Evolutionary conservation across 2,888 invertebrate species (phyloP), one percentile per base, ranked within the genome.

Genomic region (Dione vanillae): DNA sequence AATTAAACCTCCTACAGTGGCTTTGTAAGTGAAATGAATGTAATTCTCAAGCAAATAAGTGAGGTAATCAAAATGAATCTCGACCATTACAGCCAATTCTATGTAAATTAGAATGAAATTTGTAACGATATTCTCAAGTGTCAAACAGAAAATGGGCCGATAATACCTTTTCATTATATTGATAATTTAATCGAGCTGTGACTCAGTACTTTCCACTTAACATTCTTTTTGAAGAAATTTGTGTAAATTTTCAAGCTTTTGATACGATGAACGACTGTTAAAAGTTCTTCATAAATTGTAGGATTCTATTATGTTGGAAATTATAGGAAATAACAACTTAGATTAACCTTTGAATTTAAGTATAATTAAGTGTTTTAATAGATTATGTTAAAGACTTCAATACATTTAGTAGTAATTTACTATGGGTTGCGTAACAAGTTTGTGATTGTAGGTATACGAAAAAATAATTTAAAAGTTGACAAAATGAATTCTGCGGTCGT

Each of bases 111-210:
- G 16, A 64, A 71, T 58, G 67, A 64, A 64, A 54, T 20, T 3
- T 47, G 67, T 58, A 71, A 68, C 64, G 64, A 67, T 67, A 62
- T 67, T 35, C 49, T 62, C 47, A 67, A 67, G 67, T 65, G 51
- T 67, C 71, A 71, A 71, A 65, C 37, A 52, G 41, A 65, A 64
- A 65, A 43, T 49, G 58, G 27, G 14, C 2, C 37, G 61, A 61
- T 66, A 58, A 66, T 58, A 43, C 37, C 20, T 43, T 52, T 64
- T 54, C 47, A 64, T 58, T 67, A 64, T n/a, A n/a, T 47, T 58
- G 43, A 64, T 16, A 56, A 20, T 71, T 74, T 68, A 68, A 75
- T 71, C 67, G 73, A 70, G 41, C 62, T 68, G 65, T 68, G 65
- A 72, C 54, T 70, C 72, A 64, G 65, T 56, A 35, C 37, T 72